These are phyloP conservation scores for Tadarida brasiliensis DNA, from an alignment of 2,797 vertebrate species.

Conservation along the genomic window DNA sequence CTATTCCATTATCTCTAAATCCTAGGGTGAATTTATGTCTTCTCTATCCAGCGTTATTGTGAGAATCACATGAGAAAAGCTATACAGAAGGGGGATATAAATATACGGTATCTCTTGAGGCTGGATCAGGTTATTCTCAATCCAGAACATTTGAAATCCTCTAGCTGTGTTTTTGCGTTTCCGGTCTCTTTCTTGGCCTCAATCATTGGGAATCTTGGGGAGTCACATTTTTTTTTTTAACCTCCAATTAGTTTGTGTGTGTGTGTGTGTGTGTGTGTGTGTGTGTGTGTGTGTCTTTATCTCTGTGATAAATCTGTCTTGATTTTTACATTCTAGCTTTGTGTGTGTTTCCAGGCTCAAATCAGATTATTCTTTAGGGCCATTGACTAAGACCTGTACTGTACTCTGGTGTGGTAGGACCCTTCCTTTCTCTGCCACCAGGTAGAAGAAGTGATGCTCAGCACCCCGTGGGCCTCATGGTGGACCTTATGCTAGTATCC, in stretches of 20 bases:
- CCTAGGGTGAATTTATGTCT: not conserved
- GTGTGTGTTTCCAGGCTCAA: not conserved
- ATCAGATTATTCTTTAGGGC: not conserved
- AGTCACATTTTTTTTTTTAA: not conserved
- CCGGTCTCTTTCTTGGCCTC: not conserved
- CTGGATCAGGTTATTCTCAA: not conserved
- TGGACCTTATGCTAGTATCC: not conserved
- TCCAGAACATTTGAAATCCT: not conserved
- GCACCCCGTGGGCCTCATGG: accelerated
- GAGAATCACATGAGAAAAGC: not conserved
- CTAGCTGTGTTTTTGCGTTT: not conserved
- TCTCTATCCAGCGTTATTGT: not conserved
- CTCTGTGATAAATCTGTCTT: not conserved
- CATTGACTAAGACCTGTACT: not conserved
- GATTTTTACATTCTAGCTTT: not conserved
- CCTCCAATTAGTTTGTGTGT: not conserved
- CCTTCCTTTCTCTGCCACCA: not conserved
- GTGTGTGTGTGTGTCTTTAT: not conserved
- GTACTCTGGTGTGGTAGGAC: not conserved
- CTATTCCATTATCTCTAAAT: not conserved
- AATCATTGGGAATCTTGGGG: not conserved
- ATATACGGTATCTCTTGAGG: not conserved
- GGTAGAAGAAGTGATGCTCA: not conserved
- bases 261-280: not conserved
- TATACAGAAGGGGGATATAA: not conserved